Evolutionary conservation across 1,140 invertebrate genomes (phyloP).

Genomic region (Latrodectus geometricus): DNA sequence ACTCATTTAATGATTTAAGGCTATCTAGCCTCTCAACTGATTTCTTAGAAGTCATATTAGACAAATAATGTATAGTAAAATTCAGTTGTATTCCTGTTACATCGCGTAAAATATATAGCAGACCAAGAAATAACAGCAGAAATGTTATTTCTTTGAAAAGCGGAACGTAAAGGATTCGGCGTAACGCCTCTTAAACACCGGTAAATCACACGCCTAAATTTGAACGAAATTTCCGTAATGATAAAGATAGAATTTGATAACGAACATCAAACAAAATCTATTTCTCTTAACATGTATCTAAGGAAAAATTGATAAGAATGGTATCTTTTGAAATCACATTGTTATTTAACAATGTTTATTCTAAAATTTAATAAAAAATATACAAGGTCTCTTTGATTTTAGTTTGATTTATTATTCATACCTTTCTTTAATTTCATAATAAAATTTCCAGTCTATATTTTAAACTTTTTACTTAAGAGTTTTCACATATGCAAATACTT

Average conservation of each 20-base stretch:
- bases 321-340: too few relatives aligned
- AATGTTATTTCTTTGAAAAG: neutral
- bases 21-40: constrained; percentile 46
- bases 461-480: too few relatives aligned
- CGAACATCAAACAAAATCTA: too few relatives aligned
- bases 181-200: neutral
- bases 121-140: neutral
- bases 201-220: neutral
- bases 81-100: neutral
- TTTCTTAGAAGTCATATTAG: neutral
- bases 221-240: neutral
- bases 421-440: too few relatives aligned
- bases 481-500: too few relatives aligned
- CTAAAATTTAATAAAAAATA: too few relatives aligned
- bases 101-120: neutral
- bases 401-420: too few relatives aligned
- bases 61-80: neutral
- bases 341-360: too few relatives aligned
- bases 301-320: too few relatives aligned
- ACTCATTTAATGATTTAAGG: constrained; percentile 27
- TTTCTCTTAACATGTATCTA: too few relatives aligned
- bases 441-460: too few relatives aligned
- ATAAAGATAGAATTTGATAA: neutral
- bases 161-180: neutral
- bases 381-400: too few relatives aligned